These are phyloP conservation scores for Drymonia ruficornis DNA, from an alignment of 2,888 invertebrate species.

Conservation along the genomic window DNA sequence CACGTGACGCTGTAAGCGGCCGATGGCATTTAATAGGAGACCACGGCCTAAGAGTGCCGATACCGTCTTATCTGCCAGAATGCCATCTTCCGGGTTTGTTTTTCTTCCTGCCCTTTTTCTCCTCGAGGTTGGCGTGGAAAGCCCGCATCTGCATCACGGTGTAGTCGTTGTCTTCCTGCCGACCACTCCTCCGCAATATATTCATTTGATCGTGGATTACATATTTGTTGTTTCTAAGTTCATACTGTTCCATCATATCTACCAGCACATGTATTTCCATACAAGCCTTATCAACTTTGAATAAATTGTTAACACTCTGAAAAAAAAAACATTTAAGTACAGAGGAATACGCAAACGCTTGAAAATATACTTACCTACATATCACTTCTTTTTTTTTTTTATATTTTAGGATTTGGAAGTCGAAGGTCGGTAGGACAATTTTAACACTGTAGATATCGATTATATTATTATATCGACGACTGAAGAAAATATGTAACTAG, in stretches of 20 bases:
- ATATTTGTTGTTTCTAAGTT: constrained; percentile 7
- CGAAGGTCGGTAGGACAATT: no score
- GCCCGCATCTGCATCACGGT: not conserved
- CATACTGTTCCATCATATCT: constrained; percentile 10
- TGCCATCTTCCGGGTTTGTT: constrained; percentile 18
- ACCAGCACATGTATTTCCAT: constrained; percentile 16
- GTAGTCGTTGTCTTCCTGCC: not conserved
- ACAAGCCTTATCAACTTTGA: constrained; percentile 7
- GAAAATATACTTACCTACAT: no score
- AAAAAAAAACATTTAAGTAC: constrained; percentile 1
- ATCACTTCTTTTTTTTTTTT: no score
- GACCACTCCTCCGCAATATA: not conserved
- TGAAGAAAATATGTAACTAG: no score
- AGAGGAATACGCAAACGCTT: no score
- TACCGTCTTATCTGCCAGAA: no score
- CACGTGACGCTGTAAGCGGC: no score
- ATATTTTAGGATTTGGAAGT: no score
- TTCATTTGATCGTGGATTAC: not conserved
- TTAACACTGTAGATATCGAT: no score
- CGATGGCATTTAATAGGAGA: no score
- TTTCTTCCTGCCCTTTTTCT: constrained; percentile 4
- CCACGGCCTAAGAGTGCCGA: no score
- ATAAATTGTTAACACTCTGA: constrained; percentile 9
- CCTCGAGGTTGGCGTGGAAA: not conserved
- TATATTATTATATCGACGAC: no score